Evolutionary conservation across 2,797 vertebrate species (phyloP).

Genomic region (Chromobotia macracanthus): DNA sequence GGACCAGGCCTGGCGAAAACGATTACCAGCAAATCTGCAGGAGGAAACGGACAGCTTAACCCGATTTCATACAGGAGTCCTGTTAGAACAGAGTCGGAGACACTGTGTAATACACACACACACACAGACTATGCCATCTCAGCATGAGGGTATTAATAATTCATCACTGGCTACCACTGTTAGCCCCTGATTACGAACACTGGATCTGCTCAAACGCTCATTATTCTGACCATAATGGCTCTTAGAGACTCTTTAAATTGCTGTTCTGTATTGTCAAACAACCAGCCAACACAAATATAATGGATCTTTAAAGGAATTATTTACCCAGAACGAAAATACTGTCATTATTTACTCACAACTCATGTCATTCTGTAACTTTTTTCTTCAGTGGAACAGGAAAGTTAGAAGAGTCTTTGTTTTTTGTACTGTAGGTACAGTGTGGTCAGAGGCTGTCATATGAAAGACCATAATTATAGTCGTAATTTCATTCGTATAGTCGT

Average conservation of each 20-base stretch:
- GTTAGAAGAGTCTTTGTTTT: too few relatives aligned
- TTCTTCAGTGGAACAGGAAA: too few relatives aligned
- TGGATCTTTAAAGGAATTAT: neutral
- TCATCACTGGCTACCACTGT: conserved; percentile 46
- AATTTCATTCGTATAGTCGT: too few relatives aligned
- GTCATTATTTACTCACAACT: neutral
- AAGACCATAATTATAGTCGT: too few relatives aligned
- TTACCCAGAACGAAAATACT: neutral
- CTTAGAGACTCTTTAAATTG: conserved; percentile 1
- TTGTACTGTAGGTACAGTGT: too few relatives aligned
- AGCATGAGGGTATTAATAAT: conserved; percentile 55
- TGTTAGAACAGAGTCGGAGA: conserved; percentile 21
- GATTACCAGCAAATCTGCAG: conserved; percentile 33
- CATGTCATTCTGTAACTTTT: neutral
- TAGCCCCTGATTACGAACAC: conserved; percentile 42
- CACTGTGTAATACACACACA: neutral
- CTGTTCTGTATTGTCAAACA: neutral
- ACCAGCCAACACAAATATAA: neutral
- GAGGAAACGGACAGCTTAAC: conserved; percentile 30
- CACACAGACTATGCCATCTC: conserved; percentile 33
- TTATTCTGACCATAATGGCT: conserved; percentile 24
- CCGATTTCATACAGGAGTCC: conserved; percentile 33
- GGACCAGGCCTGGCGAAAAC: conserved; percentile 30
- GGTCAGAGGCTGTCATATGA: too few relatives aligned
- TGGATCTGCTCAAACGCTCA: conserved; percentile 9